phyloP scores from a whole-genome alignment of 2,113 vertebrate species.

The Cheirogaleus medius region DNA sequence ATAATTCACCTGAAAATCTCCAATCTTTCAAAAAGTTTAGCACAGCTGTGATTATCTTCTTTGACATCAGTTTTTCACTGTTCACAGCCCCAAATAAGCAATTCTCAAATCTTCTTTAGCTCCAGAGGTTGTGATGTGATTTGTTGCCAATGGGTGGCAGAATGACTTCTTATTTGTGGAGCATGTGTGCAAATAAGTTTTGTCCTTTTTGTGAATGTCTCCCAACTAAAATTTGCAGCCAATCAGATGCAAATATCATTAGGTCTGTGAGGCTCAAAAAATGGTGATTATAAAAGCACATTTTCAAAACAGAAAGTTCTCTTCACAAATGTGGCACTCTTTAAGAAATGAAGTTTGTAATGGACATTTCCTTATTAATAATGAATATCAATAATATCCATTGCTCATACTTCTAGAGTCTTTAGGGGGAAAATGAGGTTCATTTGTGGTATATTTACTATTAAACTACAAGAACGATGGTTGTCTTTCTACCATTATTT shows the following conservation, averaged over 20 bases:
- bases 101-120: not conserved
- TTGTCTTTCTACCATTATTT: not conserved
- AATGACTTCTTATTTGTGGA: not conserved
- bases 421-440: not conserved
- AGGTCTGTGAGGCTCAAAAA: not conserved
- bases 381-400: not conserved
- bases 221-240: not conserved
- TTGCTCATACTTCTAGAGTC: not conserved
- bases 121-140: not conserved
- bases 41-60: not conserved
- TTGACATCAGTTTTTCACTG: not conserved
- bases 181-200: not conserved
- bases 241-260: not conserved
- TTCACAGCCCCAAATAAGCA: not conserved
- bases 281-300: not conserved
- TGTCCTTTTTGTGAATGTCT: not conserved
- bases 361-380: not conserved
- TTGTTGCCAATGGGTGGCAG: not conserved
- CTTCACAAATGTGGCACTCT: not conserved
- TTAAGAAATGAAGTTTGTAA: not conserved
- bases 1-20: not conserved
- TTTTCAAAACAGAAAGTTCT: slow-evolving; percentile 4
- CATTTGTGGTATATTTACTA: not conserved
- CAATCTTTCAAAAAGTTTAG: slow-evolving; percentile 27
- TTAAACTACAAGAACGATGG: not conserved